Percentiles rank a stretch among this genome's conserved stretches.
Evolutionary conservation across 2,888 invertebrate genomes (phyloP).

Genomic region (Yponomeuta cagnagella): DNA sequence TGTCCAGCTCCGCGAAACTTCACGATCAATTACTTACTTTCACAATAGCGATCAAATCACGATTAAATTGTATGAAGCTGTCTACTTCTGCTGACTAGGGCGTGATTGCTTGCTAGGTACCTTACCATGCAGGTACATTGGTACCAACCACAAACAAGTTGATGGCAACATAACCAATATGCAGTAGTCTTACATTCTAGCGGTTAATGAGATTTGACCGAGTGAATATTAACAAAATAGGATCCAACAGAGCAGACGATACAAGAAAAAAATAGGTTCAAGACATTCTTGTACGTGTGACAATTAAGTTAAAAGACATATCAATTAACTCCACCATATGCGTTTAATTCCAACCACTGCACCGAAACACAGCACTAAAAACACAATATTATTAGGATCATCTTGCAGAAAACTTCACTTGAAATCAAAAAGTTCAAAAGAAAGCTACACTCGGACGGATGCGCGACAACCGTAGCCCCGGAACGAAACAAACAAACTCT

Average conservation of each 20-base stretch:
- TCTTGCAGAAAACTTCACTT: conserved; percentile 24
- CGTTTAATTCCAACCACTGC: conserved; percentile 41
- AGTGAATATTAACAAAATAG: no score
- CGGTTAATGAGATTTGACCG: no score
- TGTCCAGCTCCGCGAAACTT: no score
- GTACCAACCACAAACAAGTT: no score
- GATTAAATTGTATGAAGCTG: no score
- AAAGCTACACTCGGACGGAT: conserved; percentile 38
- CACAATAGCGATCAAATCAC: no score
- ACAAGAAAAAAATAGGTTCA: background rate
- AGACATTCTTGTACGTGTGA: background rate
- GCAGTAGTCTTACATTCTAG: no score
- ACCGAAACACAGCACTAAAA: conserved; percentile 31
- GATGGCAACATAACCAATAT: no score
- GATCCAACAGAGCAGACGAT: background rate
- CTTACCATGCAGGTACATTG: no score
- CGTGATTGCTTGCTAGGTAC: no score
- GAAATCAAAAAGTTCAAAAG: conserved; percentile 48
- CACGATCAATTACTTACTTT: no score
- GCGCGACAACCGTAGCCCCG: conserved; percentile 51
- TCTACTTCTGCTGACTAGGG: no score
- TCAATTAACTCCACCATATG: conserved; percentile 20
- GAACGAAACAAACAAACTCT: conserved; percentile 48
- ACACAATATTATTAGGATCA: conserved; percentile 12
- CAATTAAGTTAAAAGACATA: background rate